These are phyloP conservation scores for Harlomillsia oculata DNA, from an alignment of 1,140 invertebrate species.

Conservation along the genomic window DNA sequence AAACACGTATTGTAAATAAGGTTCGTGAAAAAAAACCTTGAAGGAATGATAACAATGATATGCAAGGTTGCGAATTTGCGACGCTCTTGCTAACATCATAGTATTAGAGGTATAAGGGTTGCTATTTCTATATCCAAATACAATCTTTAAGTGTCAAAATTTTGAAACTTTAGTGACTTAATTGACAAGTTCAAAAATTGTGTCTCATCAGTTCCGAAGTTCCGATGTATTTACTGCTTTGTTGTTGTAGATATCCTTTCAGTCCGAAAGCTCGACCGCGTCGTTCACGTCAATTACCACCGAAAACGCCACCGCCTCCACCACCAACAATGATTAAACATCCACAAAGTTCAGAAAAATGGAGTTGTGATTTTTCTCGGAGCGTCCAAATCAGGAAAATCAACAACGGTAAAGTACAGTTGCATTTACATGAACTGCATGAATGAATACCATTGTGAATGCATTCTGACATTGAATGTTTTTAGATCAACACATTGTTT, in stretches of 20 bases:
- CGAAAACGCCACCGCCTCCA: neutral
- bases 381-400: slow-evolving; percentile 12
- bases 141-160: no score
- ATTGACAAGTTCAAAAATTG: neutral
- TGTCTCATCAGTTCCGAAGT: neutral
- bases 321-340: slow-evolving; percentile 2
- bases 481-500: slow-evolving; percentile 17
- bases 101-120: no score
- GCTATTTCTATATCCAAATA: no score
- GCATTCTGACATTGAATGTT: neutral
- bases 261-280: neutral
- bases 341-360: slow-evolving; percentile 18
- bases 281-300: neutral
- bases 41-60: no score
- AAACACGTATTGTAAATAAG: no score
- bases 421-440: neutral
- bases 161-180: neutral
- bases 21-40: no score
- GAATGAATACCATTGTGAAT: neutral
- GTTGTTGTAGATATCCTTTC: no score
- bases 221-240: no score
- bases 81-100: no score
- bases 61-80: no score
- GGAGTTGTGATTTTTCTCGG: slow-evolving; percentile 17
- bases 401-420: slow-evolving; percentile 14